These are phyloP conservation scores for Psittacara wagleri DNA, from an alignment of 2,113 vertebrate species.

Conservation along the genomic window DNA sequence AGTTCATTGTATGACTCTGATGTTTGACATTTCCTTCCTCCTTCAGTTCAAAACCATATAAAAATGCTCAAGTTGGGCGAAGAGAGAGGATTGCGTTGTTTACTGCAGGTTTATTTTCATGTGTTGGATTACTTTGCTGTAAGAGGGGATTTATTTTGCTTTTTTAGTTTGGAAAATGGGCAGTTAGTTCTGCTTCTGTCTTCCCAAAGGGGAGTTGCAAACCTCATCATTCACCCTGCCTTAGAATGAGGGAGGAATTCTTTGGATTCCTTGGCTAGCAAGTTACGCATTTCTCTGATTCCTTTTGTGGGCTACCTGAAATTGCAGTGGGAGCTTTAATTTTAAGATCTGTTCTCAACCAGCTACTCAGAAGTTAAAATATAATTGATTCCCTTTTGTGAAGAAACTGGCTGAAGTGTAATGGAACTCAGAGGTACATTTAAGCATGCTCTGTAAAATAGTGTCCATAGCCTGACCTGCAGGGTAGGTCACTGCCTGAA, in stretches of 20 bases:
- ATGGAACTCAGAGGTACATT: not conserved
- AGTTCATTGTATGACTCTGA: conserved; percentile 23
- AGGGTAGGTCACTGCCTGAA: not conserved
- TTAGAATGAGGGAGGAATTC: not conserved
- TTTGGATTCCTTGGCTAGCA: not conserved
- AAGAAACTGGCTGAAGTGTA: not conserved
- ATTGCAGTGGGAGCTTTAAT: not conserved
- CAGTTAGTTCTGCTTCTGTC: not conserved
- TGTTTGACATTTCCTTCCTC: conserved; percentile 56
- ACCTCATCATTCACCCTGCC: not conserved
- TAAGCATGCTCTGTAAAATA: not conserved
- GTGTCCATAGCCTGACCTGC: not conserved
- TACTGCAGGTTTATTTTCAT: not conserved
- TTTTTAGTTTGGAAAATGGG: not conserved
- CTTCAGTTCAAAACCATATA: not conserved
- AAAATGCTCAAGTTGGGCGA: not conserved
- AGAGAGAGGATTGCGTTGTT: not conserved
- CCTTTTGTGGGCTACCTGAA: not conserved
- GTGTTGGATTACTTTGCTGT: not conserved
- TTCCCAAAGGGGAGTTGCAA: not conserved
- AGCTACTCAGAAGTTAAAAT: not conserved
- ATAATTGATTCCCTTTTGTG: not conserved
- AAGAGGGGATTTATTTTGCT: not conserved
- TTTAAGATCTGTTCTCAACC: not conserved
- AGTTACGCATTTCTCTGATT: not conserved